Percentiles rank a stretch among this genome's conserved stretches.
phyloP scores from a whole-genome alignment of 2,888 invertebrate genomes.

The Trilocha varians region DNA sequence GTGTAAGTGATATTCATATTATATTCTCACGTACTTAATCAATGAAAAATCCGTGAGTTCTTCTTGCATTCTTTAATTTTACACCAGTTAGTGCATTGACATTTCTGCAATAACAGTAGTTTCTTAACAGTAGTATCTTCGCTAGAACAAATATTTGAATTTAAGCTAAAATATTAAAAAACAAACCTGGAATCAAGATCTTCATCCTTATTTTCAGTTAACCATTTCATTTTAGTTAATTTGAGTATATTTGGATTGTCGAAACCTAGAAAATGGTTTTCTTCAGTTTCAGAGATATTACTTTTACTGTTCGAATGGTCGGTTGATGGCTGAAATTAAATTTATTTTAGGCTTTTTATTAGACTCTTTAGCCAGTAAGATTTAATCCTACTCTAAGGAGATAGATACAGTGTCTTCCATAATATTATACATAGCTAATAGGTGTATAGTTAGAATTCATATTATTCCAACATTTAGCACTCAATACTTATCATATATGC shows the following conservation, averaged over 20 bases:
- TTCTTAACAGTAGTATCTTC: too few species aligned
- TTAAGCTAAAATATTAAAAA: not conserved
- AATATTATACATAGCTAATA: too few species aligned
- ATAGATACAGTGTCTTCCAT: too few species aligned
- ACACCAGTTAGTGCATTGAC: slow-evolving; percentile 58
- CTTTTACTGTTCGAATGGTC: slow-evolving; percentile 23
- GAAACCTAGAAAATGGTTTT: slow-evolving; percentile 12
- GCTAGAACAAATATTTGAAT: too few species aligned
- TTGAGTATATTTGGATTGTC: slow-evolving; percentile 44
- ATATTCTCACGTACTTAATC: too few species aligned
- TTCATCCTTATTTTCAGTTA: slow-evolving; percentile 40
- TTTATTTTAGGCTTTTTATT: too few species aligned
- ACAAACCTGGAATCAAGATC: slow-evolving; percentile 49
- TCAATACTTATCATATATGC: slow-evolving; percentile 3
- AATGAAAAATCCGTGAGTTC: too few species aligned
- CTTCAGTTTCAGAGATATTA: slow-evolving; percentile 23
- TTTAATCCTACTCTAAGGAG: too few species aligned
- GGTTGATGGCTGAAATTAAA: slow-evolving; percentile 21
- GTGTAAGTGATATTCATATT: too few species aligned
- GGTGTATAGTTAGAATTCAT: too few species aligned
- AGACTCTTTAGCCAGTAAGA: too few species aligned
- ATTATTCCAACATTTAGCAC: too few species aligned
- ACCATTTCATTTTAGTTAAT: slow-evolving; percentile 61
- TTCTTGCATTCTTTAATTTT: slow-evolving; percentile 14
- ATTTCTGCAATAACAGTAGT: slow-evolving; percentile 51